phyloP scores from a whole-genome alignment of 2,113 vertebrate species.

The Scomber japonicus region DNA sequence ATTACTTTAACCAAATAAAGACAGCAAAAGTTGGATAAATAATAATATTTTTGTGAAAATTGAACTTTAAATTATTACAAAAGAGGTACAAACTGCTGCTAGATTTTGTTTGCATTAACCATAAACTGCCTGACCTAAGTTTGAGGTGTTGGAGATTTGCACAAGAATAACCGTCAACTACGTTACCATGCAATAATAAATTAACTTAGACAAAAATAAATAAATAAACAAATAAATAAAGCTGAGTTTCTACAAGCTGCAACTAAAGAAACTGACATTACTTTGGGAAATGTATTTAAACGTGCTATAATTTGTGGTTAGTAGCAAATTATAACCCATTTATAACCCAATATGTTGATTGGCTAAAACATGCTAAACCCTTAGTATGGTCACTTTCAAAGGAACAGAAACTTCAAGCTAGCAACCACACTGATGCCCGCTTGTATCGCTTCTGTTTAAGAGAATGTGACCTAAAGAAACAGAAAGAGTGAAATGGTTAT shows the following conservation, averaged over 20 bases:
- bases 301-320: not conserved
- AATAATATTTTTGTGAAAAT: not conserved
- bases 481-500: slow-evolving; percentile 21
- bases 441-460: not conserved
- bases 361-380: slow-evolving; percentile 30
- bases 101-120: not conserved
- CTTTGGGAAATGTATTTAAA: not conserved
- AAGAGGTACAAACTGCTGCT: not conserved
- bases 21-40: not conserved
- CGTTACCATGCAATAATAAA: not conserved
- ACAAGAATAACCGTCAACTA: not conserved
- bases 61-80: not conserved
- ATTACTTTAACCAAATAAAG: not conserved
- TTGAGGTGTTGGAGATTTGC: not conserved
- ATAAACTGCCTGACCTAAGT: slow-evolving; percentile 1
- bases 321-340: not conserved
- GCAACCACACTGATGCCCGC: not conserved
- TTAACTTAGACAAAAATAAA: not conserved
- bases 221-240: not conserved
- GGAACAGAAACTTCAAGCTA: not conserved
- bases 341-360: not conserved
- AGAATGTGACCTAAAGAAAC: slow-evolving; percentile 54
- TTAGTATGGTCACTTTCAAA: slow-evolving; percentile 17
- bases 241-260: not conserved
- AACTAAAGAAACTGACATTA: not conserved